A percentile compares a stretch with the other conserved stretches of the same genome.
Conservation (phyloP, 2,797 vertebrate genomes). For the Diplodus puntazzo region DNA sequence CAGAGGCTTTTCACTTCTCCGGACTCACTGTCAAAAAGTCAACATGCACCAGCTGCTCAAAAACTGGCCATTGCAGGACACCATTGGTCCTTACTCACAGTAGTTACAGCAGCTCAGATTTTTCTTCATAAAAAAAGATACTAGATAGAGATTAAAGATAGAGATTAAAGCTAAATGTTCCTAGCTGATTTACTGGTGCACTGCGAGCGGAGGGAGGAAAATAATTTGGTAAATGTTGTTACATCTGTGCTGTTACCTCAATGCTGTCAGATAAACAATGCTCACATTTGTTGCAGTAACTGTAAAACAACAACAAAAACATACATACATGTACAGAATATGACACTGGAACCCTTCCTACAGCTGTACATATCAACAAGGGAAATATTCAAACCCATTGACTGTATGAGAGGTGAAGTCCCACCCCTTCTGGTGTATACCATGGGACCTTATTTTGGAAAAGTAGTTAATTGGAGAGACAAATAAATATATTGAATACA, state of each 20-base stretch:
- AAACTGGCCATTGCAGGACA: conserved; percentile 59
- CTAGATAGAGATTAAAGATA: too few relatives aligned
- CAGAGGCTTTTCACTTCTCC: conserved; percentile 41
- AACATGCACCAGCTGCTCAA: conserved; percentile 62
- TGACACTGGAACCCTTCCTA: conserved; percentile 32
- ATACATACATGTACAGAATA: conserved; percentile 11
- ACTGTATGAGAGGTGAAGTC: neutral
- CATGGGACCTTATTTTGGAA: too few relatives aligned
- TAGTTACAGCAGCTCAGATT: conserved; percentile 49
- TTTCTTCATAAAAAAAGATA: conserved; percentile 47
- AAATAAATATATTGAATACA: too few relatives aligned
- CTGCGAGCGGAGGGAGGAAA: neutral
- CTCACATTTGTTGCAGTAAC: conserved; percentile 34
- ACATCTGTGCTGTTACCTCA: conserved; percentile 7
- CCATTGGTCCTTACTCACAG: conserved; percentile 43
- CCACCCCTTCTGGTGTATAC: too few relatives aligned
- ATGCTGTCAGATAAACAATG: conserved; percentile 32
- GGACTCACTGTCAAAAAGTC: conserved; percentile 53
- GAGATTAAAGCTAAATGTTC: neutral
- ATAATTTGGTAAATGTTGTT: conserved; percentile 19
- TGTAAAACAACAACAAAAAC: neutral
- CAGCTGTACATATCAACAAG: conserved; percentile 16
- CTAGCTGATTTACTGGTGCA: neutral
- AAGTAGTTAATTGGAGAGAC: too few relatives aligned
- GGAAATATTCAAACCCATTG: neutral